Conservation (phyloP, 2,113 vertebrate species). For the Lamprotornis superbus region DNA sequence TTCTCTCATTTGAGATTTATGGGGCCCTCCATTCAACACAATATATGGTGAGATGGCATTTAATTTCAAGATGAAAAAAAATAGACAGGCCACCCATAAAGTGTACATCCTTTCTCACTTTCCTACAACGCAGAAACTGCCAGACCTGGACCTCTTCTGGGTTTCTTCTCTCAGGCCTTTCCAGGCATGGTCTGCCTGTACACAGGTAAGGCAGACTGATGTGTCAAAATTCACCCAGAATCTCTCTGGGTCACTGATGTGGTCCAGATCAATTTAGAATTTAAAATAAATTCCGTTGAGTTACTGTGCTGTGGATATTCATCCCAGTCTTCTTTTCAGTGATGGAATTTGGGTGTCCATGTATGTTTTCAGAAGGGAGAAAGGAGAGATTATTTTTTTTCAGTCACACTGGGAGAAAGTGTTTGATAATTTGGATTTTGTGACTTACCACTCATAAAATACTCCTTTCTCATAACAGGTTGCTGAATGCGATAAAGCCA, state of each 20-base stretch:
- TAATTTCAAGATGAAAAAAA: background rate
- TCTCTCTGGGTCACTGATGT: background rate
- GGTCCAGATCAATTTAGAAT: background rate
- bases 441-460: background rate
- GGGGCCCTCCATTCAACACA: background rate
- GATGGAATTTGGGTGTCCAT: background rate
- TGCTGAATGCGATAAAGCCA: conserved; percentile 93
- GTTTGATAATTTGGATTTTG: conserved; percentile 1
- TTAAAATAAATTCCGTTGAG: background rate
- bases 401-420: background rate
- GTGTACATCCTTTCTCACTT: background rate
- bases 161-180: background rate
- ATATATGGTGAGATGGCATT: background rate
- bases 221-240: background rate
- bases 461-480: conserved; percentile 77
- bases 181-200: background rate
- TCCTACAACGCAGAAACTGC: background rate
- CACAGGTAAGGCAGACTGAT: background rate
- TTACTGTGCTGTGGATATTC: background rate
- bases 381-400: background rate
- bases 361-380: background rate
- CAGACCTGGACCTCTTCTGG: background rate
- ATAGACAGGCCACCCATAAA: background rate
- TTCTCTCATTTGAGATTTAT: background rate
- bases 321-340: background rate